Base-by-base conservation (phyloP, 2,113 vertebrate genomes). In the Accipiter cooperii region DNA sequence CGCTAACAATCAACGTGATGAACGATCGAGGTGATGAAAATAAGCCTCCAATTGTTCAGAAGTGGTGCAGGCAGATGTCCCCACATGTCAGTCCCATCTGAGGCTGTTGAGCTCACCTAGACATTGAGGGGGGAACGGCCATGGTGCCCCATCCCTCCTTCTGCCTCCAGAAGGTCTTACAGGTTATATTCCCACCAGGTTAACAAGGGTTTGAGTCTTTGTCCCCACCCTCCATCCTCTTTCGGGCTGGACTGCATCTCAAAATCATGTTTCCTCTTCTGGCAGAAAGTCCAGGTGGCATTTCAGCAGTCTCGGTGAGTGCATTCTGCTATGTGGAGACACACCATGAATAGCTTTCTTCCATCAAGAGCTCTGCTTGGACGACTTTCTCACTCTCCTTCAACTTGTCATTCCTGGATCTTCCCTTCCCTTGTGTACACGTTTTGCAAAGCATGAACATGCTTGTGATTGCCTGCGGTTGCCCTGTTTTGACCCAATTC, bases 61-160 rank as follows among this genome's bases (percentile, higher is more conserved):
- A 89, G 47, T 8, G 13, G 18, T 76, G 20, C 61, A 84, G 73
- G 13, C 34, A 87, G 55, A 46, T 8, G 13, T 71, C 22, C 51
- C 18, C 11, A 11, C 15, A 46, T 19, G 9, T 49, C 8, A 1
- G 21, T 42, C n/a, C 77, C 28, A 66, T 4, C 15, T 0, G 1
- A 64, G 38, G 47, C 69, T 42, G 7, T 29, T 57, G 54, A 28
- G 29, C 19, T 89, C 51, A 33, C 38, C 1, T 4, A 75, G 69
- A 63, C 29, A 19, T 8, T 17, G 49, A 20, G 40, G 5, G 2
- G 6, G 9, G 7, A 9, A 26, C 0, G 2, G 13, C 12, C 4
- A 0, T 4, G 5, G 13, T 63, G 33, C 3, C 44, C 24, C 46
- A 47, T 21, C 22, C 33, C 10, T 92, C 68, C 18, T 36, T 47